Evolutionary conservation across 2,797 vertebrate species (phyloP), one percentile per base, ranked within the genome.

Genomic region (Sebastolobus alascanus): DNA sequence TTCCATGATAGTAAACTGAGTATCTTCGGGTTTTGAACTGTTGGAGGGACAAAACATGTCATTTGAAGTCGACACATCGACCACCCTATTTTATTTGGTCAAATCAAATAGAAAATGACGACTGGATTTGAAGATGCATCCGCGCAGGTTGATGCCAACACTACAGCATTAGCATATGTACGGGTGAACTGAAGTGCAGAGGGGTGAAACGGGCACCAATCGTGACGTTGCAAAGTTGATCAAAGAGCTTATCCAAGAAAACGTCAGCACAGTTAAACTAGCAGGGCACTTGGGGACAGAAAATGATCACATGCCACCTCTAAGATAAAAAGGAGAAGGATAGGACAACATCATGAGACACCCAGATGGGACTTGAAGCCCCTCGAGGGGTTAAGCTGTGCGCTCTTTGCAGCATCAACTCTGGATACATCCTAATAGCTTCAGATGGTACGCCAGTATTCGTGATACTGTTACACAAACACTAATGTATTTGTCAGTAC

Each of bases 161-260:
- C 29, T 33, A 35, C 46, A 25, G 52, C 38, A 12, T 56, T 25
- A 12, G 52, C 35, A n/a, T 40, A 40, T 11, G 7, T 29, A 33
- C 4, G 6, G n/a, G 22, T 54, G 33, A 33, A 2, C 18, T 50
- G 40, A 18, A 74, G 20, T 1, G 33, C 10, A 13, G 13, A 2
- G 11, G 54, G 22, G 11, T 13, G 54, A 55, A 55, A 1, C 25
- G 40, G 38, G 46, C 25, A 3, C 65, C 9, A 1, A 3, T 35
- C 8, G 54, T 25, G 11, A 12, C n/a, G 12, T 37, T 71, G 22
- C 37, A 46, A 58, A 18, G 54, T 43, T 59, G 68, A 84, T 80
- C 73, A 82, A 79, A 84, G 79, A 83, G 81, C 71, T 20, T 69
- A 74, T 87, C 25, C 77, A 68, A 63, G 68, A 77, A 69, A 83